Evolutionary conservation across 2,888 invertebrate genomes (phyloP).

Genomic region (Augochlorella aurata): DNA sequence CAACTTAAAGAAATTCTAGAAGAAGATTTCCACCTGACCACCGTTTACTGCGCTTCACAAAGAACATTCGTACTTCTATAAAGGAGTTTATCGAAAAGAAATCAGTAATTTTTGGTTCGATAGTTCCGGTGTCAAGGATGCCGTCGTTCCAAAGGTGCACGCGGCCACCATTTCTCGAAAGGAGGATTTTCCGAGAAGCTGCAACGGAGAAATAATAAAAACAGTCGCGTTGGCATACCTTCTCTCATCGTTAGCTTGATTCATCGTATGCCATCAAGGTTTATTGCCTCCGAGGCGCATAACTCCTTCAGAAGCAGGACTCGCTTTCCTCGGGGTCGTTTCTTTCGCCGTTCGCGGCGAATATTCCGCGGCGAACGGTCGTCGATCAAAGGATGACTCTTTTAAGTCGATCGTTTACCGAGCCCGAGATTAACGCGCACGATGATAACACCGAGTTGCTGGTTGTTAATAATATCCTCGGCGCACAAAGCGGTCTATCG

Average conservation of each 20-base stretch:
- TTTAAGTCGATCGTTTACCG: neutral
- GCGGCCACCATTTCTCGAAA: neutral
- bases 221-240: neutral
- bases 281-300: conserved; percentile 12
- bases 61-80: no score
- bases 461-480: neutral
- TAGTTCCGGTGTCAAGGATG: no score
- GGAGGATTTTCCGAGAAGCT: neutral
- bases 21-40: no score
- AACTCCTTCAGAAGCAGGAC: conserved; percentile 4
- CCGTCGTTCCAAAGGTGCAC: neutral
- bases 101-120: no score
- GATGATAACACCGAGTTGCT: neutral
- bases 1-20: no score
- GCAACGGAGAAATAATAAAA: neutral
- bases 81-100: no score
- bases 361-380: neutral
- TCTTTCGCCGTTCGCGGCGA: neutral
- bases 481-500: neutral
- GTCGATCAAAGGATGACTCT: neutral
- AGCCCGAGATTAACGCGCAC: neutral
- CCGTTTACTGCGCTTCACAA: no score
- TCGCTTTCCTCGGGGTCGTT: conserved; percentile 2
- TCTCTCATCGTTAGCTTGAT: neutral
- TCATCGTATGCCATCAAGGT: conserved; percentile 3